Evolutionary conservation across 2,113 vertebrate genomes (phyloP).

Genomic region (Candoia aspera): DNA sequence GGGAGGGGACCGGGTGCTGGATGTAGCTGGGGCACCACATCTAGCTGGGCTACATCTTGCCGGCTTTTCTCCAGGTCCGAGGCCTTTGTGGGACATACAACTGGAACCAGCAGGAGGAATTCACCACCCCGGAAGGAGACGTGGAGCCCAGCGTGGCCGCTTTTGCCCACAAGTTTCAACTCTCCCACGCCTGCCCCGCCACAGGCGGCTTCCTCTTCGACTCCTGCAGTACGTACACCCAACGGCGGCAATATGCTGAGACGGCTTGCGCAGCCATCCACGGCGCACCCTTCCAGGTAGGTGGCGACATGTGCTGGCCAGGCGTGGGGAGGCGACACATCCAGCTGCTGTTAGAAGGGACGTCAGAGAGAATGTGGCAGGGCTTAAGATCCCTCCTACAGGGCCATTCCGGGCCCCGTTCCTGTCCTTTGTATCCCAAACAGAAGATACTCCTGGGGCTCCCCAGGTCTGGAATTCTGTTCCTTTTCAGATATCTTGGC

Average conservation of each 20-base stretch:
- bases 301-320: fast-evolving
- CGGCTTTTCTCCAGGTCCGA: conserved; percentile 75
- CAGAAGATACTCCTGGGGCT: neutral
- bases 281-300: conserved; percentile 81
- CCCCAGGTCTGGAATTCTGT: too few species aligned
- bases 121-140: conserved; percentile 85
- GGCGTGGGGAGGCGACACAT: fast-evolving
- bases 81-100: conserved; percentile 91
- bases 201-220: conserved; percentile 33
- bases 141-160: conserved; percentile 77
- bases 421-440: too few species aligned
- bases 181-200: conserved; percentile 62
- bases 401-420: too few species aligned
- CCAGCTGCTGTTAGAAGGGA: fast-evolving
- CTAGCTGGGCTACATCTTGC: neutral
- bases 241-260: conserved; percentile 74
- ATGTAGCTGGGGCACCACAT: fast-evolving
- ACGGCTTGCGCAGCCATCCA: conserved; percentile 77
- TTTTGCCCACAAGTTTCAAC: conserved; percentile 81
- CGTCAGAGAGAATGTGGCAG: too few species aligned
- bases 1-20: too few species aligned
- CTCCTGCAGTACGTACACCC: conserved; percentile 76
- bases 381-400: too few species aligned
- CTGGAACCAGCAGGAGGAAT: conserved; percentile 89
- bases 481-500: neutral